Evolutionary conservation across 2,113 vertebrate species (phyloP).

Genomic region (Malurus elegans): DNA sequence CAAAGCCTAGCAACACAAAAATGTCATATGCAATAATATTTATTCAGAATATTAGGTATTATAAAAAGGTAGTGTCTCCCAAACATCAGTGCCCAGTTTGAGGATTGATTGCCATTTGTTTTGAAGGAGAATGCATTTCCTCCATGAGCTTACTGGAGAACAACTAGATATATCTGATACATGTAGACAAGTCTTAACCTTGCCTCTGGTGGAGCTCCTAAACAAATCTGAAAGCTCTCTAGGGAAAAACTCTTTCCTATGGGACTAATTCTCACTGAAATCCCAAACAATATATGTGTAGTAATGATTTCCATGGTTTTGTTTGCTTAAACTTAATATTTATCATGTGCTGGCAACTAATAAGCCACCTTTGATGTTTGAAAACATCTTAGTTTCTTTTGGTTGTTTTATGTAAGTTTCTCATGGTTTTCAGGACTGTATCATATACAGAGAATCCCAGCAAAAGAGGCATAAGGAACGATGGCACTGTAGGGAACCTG

Average conservation of each 20-base stretch:
- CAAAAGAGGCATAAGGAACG: background rate
- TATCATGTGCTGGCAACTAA: background rate
- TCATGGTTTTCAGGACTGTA: background rate
- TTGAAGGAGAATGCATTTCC: background rate
- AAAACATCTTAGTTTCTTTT: background rate
- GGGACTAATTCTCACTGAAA: background rate
- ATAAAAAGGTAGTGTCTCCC: background rate
- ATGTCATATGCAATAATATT: background rate
- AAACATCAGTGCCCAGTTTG: background rate
- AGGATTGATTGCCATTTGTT: background rate
- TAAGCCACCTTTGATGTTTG: background rate
- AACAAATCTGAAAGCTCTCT: background rate
- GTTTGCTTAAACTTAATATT: background rate
- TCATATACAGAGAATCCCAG: background rate
- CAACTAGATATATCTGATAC: background rate
- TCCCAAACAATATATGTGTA: background rate
- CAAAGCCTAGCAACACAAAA: background rate
- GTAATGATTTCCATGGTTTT: background rate
- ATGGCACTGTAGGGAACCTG: background rate
- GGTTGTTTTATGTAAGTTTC: background rate
- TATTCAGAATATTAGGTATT: background rate
- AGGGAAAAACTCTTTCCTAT: background rate
- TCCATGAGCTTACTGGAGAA: background rate
- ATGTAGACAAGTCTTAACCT: background rate
- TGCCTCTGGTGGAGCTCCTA: background rate